These are phyloP conservation scores for Okapia johnstoni DNA, from an alignment of 2,113 vertebrate genomes.

Conservation along the genomic window DNA sequence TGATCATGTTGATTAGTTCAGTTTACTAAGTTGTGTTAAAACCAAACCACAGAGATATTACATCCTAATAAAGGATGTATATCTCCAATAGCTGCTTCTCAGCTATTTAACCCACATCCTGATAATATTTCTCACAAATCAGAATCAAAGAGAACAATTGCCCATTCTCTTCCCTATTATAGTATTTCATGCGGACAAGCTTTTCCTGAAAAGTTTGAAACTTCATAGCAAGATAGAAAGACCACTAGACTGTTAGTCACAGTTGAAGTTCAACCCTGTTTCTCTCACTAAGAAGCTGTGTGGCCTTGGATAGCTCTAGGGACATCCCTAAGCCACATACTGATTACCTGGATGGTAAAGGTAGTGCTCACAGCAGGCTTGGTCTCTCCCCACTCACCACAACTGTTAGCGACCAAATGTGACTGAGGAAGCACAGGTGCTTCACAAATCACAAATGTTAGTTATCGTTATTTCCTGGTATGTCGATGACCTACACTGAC, in stretches of 20 bases:
- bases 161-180: not conserved
- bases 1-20: not conserved
- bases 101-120: not conserved
- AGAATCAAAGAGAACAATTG: not conserved
- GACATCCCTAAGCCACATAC: not conserved
- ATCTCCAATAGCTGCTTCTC: not conserved
- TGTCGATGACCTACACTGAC: not conserved
- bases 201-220: not conserved
- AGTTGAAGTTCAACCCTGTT: not conserved
- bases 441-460: not conserved
- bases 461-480: not conserved
- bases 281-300: not conserved
- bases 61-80: not conserved
- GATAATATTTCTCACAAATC: not conserved
- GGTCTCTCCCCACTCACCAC: not conserved
- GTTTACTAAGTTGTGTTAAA: constrained; percentile 15
- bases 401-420: not conserved
- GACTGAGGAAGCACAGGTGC: not conserved
- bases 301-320: not conserved
- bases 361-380: accelerated
- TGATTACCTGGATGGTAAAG: not conserved
- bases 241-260: not conserved
- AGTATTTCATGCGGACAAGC: not conserved
- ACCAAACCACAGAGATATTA: not conserved
- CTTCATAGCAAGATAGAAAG: not conserved